A percentile compares a stretch with the other conserved stretches of the same genome.
These are phyloP conservation scores for Carassius auratus DNA, from an alignment of 2,113 vertebrate species.

Conservation along the genomic window DNA sequence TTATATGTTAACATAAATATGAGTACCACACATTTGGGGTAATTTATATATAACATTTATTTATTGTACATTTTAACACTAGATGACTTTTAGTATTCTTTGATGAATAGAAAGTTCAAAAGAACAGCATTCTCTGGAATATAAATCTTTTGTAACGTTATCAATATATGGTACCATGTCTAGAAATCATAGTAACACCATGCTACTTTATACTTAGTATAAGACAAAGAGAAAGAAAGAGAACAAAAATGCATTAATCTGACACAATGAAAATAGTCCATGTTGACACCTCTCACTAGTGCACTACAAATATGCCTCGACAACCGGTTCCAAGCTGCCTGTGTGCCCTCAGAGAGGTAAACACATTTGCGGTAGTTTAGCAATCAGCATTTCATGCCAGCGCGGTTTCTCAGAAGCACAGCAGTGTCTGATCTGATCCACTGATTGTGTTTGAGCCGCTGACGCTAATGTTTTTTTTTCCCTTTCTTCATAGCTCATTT, in stretches of 20 bases:
- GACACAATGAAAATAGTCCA: conserved; percentile 14
- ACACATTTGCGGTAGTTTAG: conserved; percentile 39
- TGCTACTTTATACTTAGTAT: not conserved
- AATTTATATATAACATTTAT: not conserved
- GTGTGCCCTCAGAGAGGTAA: conserved; percentile 37
- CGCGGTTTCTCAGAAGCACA: conserved; percentile 19
- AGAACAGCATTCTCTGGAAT: not conserved
- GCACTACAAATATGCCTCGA: conserved; percentile 21
- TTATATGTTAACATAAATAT: not conserved
- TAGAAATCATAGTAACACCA: not conserved
- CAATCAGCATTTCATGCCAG: conserved; percentile 33
- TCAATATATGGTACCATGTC: not conserved
- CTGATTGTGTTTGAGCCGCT: conserved; percentile 46
- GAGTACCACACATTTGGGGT: not conserved
- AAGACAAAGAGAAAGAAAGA: not conserved
- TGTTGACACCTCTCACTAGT: conserved; percentile 27
- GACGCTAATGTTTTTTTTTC: conserved; percentile 29
- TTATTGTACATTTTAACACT: not conserved
- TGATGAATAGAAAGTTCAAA: conserved; percentile 3
- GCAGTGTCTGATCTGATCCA: conserved; percentile 45
- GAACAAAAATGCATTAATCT: not conserved
- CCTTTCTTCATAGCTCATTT: conserved; percentile 45
- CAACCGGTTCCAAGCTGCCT: conserved; percentile 12
- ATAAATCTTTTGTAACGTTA: not conserved
- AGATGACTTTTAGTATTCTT: not conserved